Base-by-base conservation (phyloP, 2,113 vertebrate species). In the Melospiza georgiana region DNA sequence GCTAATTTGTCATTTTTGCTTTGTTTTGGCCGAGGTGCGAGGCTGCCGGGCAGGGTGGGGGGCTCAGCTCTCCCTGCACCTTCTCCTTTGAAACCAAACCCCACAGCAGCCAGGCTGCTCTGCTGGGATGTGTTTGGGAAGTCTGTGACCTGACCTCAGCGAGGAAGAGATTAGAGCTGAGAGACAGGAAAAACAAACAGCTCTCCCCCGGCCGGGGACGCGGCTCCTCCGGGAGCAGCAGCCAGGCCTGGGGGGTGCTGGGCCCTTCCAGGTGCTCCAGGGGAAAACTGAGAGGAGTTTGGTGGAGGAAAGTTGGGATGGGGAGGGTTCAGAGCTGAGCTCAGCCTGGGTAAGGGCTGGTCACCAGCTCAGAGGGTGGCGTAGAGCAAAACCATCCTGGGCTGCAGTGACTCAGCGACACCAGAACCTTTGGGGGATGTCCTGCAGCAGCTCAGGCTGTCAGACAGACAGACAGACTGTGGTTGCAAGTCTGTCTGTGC, bases 181-280 rank as follows among this genome's bases (percentile, higher is more conserved):
- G 93, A 93, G 94, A 48, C 80, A 63, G 90, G 89, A 79, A 93
- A 95, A 94, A 78, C 93, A 94, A 95, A 91, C 89, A 84, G 41
- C n/a, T 91, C 84, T 91, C 19, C 61, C 65, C 37, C 28, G 0
- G 7, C 80, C 39, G 61, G 76, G 14, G 49, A 33, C 37, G 57
- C 27, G 0, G 14, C 13, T 52, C 5, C 8, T 86, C 90, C 10
- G 3, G n/a, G 17, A 3, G 1, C 2, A 12, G 5, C 55, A 11
- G 92, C 61, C 52, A 0, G 0, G 71, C 8, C 0, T 21, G 77
- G 76, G 59, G 93, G 84, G 81, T 41, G 9, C 78, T 21, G 71
- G 18, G 4, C 13, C 44, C 69, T 63, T 30, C 84, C 83, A 8
- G 55, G 1, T 31, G 77, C 80, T 67, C 51, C 33, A 71, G 49